Evolutionary conservation across 2,113 vertebrate genomes (phyloP), one percentile per base, ranked within the genome.

Genomic region (Anser cygnoides): DNA sequence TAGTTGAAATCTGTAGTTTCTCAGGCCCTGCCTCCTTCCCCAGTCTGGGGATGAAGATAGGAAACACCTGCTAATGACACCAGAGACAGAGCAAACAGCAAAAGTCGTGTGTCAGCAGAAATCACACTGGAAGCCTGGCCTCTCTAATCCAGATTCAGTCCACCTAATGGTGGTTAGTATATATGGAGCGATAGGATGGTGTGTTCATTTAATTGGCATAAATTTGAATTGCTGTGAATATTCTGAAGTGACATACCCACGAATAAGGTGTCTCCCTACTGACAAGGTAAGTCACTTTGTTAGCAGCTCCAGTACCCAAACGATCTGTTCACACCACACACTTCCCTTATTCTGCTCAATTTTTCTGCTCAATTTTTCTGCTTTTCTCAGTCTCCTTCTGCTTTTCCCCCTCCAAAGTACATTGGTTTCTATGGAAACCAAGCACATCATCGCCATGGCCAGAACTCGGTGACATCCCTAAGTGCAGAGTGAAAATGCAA

Each of bases 341-440:
- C 39, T 73, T 75, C 70, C 76, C 54, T 17, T 37, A 39, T 28
- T 54, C 61, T 15, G 13, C 68, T 61, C 67, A 50, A n/a, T 78
- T 78, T 91, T 46, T 46, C 46, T 46, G 46, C 19, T 46, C 46
- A 46, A 20, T 49, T 49, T 89, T 87, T 61, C 52, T 90, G 73
- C 82, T 87, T 93, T 73, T 59, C 72, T 79, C 77, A 11, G 3
- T 54, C 78, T 87, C 82, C 77, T 84, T 9, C 79, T 61, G 75
- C 78, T 84, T 92, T 90, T 67, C n/a, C 76, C 88, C 78, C 50
- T 43, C 58, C 78, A 54, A 94, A 96, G 85, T 23, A 68, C 84
- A 6, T 17, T 0, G 5, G 96, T 97, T 97, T 70, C 96, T 44
- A 96, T 84, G 86, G 97, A 75, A 97, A 97, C 95, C 20, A 52